phyloP scores from a whole-genome alignment of 2,797 vertebrate species.

The Amniataba percoides region DNA sequence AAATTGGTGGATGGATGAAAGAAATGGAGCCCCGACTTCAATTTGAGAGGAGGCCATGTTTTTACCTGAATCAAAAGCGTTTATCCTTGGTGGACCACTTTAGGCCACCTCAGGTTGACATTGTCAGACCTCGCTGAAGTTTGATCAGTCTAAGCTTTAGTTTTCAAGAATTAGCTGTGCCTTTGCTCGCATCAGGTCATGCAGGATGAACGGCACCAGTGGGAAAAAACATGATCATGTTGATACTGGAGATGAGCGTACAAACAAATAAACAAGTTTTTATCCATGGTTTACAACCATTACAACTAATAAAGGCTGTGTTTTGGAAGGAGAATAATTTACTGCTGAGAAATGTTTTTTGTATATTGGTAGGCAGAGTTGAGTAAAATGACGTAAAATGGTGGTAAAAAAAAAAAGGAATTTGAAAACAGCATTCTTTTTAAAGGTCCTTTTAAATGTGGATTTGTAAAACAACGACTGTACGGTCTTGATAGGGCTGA shows the following conservation, averaged over 20 bases:
- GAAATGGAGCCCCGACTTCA: background rate
- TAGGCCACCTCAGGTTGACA: background rate
- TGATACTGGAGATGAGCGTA: background rate
- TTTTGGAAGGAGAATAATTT: background rate
- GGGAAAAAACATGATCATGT: background rate
- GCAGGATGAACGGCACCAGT: background rate
- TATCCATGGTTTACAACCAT: background rate
- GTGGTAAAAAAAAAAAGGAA: background rate
- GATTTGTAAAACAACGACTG: background rate
- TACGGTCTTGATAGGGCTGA: background rate
- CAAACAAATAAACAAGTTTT: background rate
- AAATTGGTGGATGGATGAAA: background rate
- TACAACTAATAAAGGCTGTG: background rate
- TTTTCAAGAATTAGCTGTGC: constrained; percentile 16
- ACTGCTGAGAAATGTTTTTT: background rate
- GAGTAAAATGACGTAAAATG: too few species aligned
- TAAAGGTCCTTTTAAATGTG: background rate
- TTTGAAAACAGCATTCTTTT: background rate
- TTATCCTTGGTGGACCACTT: background rate
- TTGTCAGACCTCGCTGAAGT: background rate
- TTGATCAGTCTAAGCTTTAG: background rate
- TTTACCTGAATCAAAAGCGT: constrained; percentile 6
- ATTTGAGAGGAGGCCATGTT: background rate
- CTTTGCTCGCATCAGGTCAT: background rate
- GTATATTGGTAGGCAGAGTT: background rate